Evolutionary conservation across 2,888 invertebrate species (phyloP), one percentile per base, ranked within the genome.

Genomic region (Drosophila suboccidentalis): DNA sequence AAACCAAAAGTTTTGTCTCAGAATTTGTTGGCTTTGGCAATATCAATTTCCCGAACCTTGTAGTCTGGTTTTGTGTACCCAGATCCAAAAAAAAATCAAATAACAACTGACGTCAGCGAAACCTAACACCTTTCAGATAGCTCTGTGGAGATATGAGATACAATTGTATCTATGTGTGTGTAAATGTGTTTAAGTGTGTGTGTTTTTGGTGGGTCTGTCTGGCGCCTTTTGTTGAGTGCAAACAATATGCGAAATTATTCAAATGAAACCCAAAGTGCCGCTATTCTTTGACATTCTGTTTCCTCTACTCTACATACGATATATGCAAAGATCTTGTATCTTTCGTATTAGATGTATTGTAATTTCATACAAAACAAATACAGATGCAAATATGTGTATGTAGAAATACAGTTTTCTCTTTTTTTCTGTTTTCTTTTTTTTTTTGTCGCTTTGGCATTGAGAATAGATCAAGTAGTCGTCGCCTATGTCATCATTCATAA

Each of bases 231-330:
- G 81, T 81, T 74, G 49, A 46, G 51, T 75, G 71, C 85, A 78
- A 85, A 88, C 77, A 88, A 88, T 83, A 86, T 68, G 81, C 73
- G 73, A 89, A 89, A 79, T 87, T 84, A 89, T 84, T 87, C 73
- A 68, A 89, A 88, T 66, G 67, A 74, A 69, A 54, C 41, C 57
- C 65, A 58, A 81, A 46, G 34, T 68, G 19, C 41, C 36, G 58
- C 43, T 43, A 51, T 66, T 41, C 34, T 47, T 71, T 53, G 36
- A 63, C 63, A 6, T 59, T 44, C n/a, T 4, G 19, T 4, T 44
- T 34, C 17, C 13, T 44, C 41, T 11, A 17, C 29, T 44, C 41
- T 11, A 17, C 17, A 54, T 41, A 13, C 26, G 15, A 15, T 15
- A 26, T 46, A n/a, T 44, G 3, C 41, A 29, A 32, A 57, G 55